Conservation (phyloP, 2,113 vertebrate genomes). For the Condylura cristata region DNA sequence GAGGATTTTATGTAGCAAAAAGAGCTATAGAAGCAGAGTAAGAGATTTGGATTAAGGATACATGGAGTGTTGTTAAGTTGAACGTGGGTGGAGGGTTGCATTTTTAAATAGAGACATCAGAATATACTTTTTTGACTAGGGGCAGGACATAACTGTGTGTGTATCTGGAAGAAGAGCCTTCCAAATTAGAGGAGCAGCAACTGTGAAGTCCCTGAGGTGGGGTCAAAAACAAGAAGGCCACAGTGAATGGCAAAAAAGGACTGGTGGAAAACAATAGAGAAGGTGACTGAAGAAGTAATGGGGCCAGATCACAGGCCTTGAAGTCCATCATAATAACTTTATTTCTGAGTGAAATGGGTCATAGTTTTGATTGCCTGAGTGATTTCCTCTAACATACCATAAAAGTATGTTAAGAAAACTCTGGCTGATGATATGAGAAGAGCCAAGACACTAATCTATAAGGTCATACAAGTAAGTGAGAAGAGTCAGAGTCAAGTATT, state of each 20-base stretch:
- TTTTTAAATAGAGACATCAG: background rate
- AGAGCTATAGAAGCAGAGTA: background rate
- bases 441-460: background rate
- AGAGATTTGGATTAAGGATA: background rate
- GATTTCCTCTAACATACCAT: background rate
- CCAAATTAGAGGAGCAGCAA: background rate
- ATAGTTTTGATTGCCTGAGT: background rate
- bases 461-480: background rate
- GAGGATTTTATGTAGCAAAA: background rate
- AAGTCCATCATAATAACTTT: background rate
- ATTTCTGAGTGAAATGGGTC: background rate
- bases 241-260: background rate
- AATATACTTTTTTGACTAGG: background rate
- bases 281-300: background rate
- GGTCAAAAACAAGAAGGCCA: background rate
- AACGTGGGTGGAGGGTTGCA: background rate
- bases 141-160: background rate
- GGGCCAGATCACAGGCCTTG: background rate
- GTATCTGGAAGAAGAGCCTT: background rate
- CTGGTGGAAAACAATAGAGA: too few species aligned
- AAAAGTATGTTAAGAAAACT: background rate
- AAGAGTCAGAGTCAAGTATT: background rate
- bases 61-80: background rate
- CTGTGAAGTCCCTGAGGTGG: background rate
- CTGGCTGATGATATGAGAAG: background rate